phyloP scores from a whole-genome alignment of 2,888 invertebrate species.

The Tanytarsus gracilentus region DNA sequence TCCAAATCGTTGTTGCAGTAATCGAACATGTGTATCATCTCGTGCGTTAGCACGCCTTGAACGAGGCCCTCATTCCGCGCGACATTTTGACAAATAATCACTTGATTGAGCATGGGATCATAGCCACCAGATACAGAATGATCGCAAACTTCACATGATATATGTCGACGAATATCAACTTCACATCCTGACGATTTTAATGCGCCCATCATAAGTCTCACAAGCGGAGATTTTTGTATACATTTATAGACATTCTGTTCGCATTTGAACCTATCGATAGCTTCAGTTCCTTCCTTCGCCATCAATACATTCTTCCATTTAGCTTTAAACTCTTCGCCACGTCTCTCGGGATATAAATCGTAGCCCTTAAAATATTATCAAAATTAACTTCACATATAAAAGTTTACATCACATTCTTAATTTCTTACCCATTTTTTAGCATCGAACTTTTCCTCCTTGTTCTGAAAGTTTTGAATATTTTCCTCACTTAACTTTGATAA shows the following conservation, averaged over 20 bases:
- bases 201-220: slow-evolving; percentile 78
- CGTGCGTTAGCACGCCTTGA: slow-evolving; percentile 77
- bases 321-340: slow-evolving; percentile 50
- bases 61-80: slow-evolving; percentile 58
- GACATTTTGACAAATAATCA: slow-evolving; percentile 86
- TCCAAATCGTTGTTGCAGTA: slow-evolving; percentile 81
- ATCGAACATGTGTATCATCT: slow-evolving; percentile 95
- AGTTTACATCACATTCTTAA: background rate
- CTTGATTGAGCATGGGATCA: slow-evolving; percentile 56
- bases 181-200: slow-evolving; percentile 71
- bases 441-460: background rate
- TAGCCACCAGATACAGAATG: slow-evolving; percentile 80
- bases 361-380: slow-evolving; percentile 47
- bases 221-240: slow-evolving; percentile 65
- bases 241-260: slow-evolving; percentile 70
- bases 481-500: slow-evolving; percentile 18
- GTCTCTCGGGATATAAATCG: slow-evolving; percentile 75
- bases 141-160: slow-evolving; percentile 87
- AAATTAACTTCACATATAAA: background rate
- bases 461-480: slow-evolving; percentile 20
- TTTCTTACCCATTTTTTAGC: slow-evolving; percentile 27
- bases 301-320: slow-evolving; percentile 50
- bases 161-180: slow-evolving; percentile 75
- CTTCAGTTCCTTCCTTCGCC: slow-evolving; percentile 60
- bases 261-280: slow-evolving; percentile 63